Evolutionary conservation across 2,797 vertebrate species (phyloP), one percentile per base, ranked within the genome.

Genomic region (Peromyscus melanophrys): DNA sequence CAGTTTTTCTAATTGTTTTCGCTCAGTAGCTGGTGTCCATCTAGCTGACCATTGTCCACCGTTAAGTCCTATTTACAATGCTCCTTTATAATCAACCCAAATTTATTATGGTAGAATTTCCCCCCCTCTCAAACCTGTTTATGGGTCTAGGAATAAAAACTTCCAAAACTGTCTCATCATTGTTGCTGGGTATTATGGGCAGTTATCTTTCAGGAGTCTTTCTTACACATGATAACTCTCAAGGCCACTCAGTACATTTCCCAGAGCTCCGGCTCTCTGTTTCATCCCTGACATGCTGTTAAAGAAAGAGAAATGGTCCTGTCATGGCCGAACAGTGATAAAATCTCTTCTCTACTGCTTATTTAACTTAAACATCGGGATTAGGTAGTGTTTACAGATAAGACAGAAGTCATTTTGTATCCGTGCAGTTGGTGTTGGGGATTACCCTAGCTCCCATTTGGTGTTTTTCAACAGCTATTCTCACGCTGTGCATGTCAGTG

Each of bases 301-400:
- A 90, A 82, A 94, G 73, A 65, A 75, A 95, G 67, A 95, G 84
- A 93, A 93, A 92, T 78, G 29, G 13, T 76, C 84, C 93, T 93
- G 65, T 80, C 61, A 43, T 12, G 43, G 86, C 93, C 69, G 43
- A 90, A 40, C 46, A 65, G 65, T 77, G n/a, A 1, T 4, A 93
- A 69, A 92, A 90, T 77, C 83, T 84, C 59, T 73, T 17, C 57
- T 85, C 34, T 43, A 19, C 63, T 71, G 43, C 6, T 87, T 90
- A 89, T 94, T 84, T 89, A 81, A 77, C 78, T 95, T 92, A 52
- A 78, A 92, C 69, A 82, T 80, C 67, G 52, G n/a, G n/a, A 67
- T 87, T 76, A 73, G 63, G 43, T 75, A 37, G 78, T 76, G 88
- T 94, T 90, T 76, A 31, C 46, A 75, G 82, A 71, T 34, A 69